phyloP scores from a whole-genome alignment of 2,113 vertebrate species.

The Dolichallabes microphthalmus region DNA sequence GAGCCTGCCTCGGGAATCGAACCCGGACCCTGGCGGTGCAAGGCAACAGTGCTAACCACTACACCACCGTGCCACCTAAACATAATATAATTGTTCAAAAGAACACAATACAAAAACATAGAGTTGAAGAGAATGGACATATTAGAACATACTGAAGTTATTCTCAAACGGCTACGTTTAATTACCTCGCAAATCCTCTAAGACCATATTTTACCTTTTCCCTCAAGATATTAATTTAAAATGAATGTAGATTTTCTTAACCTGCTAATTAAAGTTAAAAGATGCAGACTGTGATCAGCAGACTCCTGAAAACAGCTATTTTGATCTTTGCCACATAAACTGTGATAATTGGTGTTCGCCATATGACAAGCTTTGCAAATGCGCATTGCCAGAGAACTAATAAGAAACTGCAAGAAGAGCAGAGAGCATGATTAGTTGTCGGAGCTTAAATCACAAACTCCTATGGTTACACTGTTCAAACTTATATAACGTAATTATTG shows the following conservation, averaged over 20 bases:
- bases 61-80: too few species aligned
- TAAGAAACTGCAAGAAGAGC: background rate
- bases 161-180: background rate
- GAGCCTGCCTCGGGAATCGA: too few species aligned
- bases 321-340: background rate
- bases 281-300: background rate
- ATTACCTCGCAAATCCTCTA: background rate
- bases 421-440: background rate
- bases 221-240: background rate
- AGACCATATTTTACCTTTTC: background rate
- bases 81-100: background rate
- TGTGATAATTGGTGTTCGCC: background rate
- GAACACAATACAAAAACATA: background rate
- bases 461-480: background rate
- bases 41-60: too few species aligned
- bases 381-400: background rate
- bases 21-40: too few species aligned
- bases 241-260: background rate
- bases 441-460: background rate
- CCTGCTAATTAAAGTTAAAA: background rate
- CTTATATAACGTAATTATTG: background rate
- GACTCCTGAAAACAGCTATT: background rate
- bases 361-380: constrained; percentile 3
- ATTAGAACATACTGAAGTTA: background rate
- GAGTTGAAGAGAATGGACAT: background rate